Conservation (phyloP, 2,888 invertebrate species). For the Callosobruchus maculatus region DNA sequence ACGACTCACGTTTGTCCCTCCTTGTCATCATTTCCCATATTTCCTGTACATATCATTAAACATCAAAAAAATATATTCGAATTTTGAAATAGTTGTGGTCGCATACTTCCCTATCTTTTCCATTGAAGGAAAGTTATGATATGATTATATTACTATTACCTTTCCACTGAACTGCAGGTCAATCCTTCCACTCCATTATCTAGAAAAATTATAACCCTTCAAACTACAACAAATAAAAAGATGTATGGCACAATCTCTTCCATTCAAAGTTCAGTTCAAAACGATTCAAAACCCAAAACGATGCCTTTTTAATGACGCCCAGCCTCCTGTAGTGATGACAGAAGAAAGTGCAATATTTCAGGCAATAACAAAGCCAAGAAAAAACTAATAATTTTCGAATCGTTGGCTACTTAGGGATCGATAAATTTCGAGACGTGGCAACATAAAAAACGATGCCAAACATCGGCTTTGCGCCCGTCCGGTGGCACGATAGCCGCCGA, state of each 20-base stretch:
- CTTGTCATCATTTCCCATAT: too few relatives aligned
- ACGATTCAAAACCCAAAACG: constrained; percentile 8
- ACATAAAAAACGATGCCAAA: constrained; percentile 12
- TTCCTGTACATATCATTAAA: too few relatives aligned
- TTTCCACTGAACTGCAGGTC: too few relatives aligned
- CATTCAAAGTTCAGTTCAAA: background rate
- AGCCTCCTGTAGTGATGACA: constrained; percentile 12
- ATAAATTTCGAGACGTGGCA: constrained; percentile 21
- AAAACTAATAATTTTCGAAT: constrained; percentile 25
- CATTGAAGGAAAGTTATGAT: too few relatives aligned
- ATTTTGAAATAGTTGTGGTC: too few relatives aligned
- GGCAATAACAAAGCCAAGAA: constrained; percentile 14
- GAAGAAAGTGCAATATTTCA: constrained; percentile 16
- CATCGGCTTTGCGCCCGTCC: constrained; percentile 13
- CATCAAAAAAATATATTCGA: too few relatives aligned
- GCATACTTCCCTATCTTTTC: too few relatives aligned
- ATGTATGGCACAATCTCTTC: background rate
- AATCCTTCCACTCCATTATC: too few relatives aligned
- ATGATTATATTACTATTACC: too few relatives aligned
- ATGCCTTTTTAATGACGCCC: constrained; percentile 16
- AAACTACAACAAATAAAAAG: background rate
- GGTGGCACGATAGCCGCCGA: too few relatives aligned
- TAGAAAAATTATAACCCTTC: too few relatives aligned
- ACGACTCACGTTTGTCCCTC: too few relatives aligned
- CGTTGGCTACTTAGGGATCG: constrained; percentile 22